Evolutionary conservation across 2,888 invertebrate genomes (phyloP), one percentile per base, ranked within the genome.

Genomic region (Drosophila fulvimacula): DNA sequence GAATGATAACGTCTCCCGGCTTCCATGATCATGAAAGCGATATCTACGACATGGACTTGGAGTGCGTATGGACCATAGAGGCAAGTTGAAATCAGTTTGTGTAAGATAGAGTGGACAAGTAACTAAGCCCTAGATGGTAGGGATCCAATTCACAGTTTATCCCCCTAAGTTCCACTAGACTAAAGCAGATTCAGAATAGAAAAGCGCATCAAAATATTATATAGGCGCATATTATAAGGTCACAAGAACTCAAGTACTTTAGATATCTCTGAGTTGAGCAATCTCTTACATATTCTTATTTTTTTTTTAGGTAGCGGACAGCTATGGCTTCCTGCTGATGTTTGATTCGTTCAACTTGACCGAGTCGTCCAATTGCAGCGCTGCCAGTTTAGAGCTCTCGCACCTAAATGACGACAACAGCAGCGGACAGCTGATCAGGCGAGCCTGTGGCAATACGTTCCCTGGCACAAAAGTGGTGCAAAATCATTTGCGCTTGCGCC

Each of bases 31-130:
- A 51, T 5, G 63, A 49, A n/a, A 13, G 24, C 10, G 57, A 51
- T 5, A 21, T 13, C 89, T 97, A 97, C 92, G 95, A 95, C 2
- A 92, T 93, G 52, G 94, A 95, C 82, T 93, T 95, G 60, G 94
- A 96, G 76, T 99, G 98, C 88, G 93, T 94, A 52, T 98, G 97
- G 97, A 95, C 97, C 58, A 92, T 93, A 36, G 95, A 96, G 2
- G 82, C 70, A 24, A 32, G 68, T 52, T 5, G 2, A 6, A 21
- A 41, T 2, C 1, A 1, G 11, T 17, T 10, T 17, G 4, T 19
- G 13, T 21, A 13, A 13, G 13, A 13, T 7, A 9, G n/a, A 11
- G 5, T 19, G 5, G 11, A 19, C 0, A 0, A 5, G 34, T 15
- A 5, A 0, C 15, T 15, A 15, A 36, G 15, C 15, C 1, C 15